Base-by-base conservation (phyloP, 53 echinoderm and acorn worm species). In the Stichopus horrens region DNA sequence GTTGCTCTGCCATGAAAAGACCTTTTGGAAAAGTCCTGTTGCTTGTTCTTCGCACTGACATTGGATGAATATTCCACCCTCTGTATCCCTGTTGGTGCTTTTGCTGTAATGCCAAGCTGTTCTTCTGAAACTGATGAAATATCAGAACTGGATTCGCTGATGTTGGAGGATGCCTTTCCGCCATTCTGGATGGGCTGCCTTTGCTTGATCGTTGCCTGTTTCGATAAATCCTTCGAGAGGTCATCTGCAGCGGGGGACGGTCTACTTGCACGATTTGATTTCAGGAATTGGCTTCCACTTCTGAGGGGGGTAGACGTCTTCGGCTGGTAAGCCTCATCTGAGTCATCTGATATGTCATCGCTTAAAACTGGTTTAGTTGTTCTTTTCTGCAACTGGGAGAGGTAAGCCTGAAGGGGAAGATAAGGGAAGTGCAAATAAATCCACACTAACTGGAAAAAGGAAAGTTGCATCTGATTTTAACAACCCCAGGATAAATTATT, bases 271-370 rank as follows among this genome's bases (percentile, higher is more conserved):
- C 71, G 71, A 18, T 58, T 81, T 51, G 81, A 81, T 56, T 81
- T 81, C 57, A 81, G 55, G 58, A 81, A 81, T 58, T 56, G 81
- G 58, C 80, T 80, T 9, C 80, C 80, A 56, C 55, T 81, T 57
- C 57, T 55, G 9, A 19, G n/a, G 4, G 58, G 58, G 21, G 81
- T 58, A 58, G 57, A 57, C 5, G 19, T 56, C 16, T 81, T 81
- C 57, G 81, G 81, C 19, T 18, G 81, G 22, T 81, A 81, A n/a
- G 19, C 22, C 58, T 81, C 81, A 53, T 52, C 79, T 18, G 79
- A 51, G 19, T 79, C 79, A 16, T 14, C 55, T 5, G 52, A 51
- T 21, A 21, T 18, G 21, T 81, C 58, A 71, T 18, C n/a, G 19
- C 18, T 18, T 18, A 18, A 71, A 4, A 55, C 56, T 58, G 19